Percentiles rank a stretch among this genome's conserved stretches.
Conservation (phyloP, 2,888 invertebrate genomes). For the Eristalinus aeneus region DNA sequence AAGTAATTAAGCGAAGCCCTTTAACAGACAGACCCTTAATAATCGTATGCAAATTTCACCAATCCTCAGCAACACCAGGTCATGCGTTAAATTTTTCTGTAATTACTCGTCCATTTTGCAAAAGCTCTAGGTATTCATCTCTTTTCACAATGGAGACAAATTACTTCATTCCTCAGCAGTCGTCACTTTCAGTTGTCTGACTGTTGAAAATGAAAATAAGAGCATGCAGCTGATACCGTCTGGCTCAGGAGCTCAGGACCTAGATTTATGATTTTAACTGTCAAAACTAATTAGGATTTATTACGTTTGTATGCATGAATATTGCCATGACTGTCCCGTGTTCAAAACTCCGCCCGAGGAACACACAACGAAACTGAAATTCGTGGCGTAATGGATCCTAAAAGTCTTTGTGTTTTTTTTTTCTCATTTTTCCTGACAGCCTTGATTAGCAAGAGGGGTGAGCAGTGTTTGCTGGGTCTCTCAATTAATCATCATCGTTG, state of each 20-base stretch:
- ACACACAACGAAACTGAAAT: background rate
- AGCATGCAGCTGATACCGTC: background rate
- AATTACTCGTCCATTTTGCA: background rate
- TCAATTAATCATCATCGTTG: background rate
- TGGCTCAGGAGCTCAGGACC: background rate
- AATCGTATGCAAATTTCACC: background rate
- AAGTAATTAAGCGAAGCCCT: background rate
- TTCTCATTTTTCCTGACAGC: background rate
- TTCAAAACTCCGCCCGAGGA: background rate
- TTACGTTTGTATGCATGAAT: background rate
- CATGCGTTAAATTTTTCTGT: background rate
- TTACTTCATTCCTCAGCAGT: constrained; percentile 1
- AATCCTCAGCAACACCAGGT: background rate
- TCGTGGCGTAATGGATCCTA: background rate
- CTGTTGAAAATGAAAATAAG: background rate
- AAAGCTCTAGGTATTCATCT: background rate
- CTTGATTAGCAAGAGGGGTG: background rate
- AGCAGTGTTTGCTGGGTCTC: background rate
- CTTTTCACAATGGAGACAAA: constrained; percentile 13
- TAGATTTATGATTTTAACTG: background rate
- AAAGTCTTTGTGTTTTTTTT: background rate
- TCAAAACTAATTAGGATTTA: background rate
- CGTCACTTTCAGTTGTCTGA: background rate
- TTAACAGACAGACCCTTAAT: background rate
- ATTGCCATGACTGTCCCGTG: background rate